These are phyloP conservation scores for Poecile atricapillus DNA, from an alignment of 2,113 vertebrate genomes.

Conservation along the genomic window DNA sequence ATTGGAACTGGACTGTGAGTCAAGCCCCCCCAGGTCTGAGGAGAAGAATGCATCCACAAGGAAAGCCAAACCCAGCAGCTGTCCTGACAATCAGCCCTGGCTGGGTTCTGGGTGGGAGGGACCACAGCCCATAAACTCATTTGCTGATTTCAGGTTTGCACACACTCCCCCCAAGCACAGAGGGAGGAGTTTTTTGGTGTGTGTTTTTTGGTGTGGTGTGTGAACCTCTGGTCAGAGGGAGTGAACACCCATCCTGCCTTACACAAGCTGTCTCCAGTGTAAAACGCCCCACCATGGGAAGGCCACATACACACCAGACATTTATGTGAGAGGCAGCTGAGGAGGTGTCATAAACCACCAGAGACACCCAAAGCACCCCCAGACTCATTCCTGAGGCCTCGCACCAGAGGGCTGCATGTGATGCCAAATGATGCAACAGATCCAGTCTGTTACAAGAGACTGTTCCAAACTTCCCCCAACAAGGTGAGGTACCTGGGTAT, in stretches of 20 bases:
- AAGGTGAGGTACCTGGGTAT: neutral
- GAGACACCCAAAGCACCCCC: neutral
- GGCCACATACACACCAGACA: neutral
- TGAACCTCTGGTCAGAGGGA: neutral
- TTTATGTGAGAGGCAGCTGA: neutral
- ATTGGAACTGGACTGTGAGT: neutral
- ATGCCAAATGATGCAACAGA: neutral
- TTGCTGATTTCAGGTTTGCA: neutral
- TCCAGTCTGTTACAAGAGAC: neutral
- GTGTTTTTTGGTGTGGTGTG: neutral
- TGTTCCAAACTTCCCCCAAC: neutral
- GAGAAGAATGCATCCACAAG: neutral
- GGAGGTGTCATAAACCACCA: neutral
- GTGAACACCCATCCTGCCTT: neutral
- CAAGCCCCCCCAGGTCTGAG: neutral
- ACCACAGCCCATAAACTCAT: neutral
- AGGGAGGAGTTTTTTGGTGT: neutral
- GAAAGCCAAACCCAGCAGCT: neutral
- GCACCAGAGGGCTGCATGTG: neutral
- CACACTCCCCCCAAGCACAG: accelerated
- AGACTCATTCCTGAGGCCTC: neutral
- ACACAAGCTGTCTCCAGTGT: neutral
- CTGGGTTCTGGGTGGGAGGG: neutral
- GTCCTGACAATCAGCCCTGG: neutral
- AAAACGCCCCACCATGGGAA: neutral